Evolutionary conservation across 2,797 vertebrate genomes (phyloP).

Genomic region (Rallus crepitans): DNA sequence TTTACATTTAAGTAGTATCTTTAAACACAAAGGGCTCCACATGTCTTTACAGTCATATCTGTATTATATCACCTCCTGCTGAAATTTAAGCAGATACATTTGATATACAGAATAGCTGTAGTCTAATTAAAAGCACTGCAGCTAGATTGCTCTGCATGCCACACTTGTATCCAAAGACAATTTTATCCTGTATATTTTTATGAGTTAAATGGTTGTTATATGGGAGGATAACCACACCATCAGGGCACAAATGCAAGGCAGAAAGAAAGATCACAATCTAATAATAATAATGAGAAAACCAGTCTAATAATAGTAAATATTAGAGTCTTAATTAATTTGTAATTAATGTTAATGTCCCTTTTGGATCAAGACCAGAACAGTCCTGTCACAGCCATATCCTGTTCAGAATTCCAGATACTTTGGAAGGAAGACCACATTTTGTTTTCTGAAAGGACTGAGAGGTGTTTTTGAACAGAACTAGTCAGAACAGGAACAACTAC

Average conservation of each 20-base stretch:
- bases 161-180: background rate
- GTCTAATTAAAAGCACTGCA: conserved; percentile 50
- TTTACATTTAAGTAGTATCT: background rate
- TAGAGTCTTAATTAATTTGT: background rate
- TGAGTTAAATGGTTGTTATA: background rate
- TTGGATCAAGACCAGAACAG: background rate
- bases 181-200: background rate
- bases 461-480: background rate
- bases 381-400: background rate
- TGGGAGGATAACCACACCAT: background rate
- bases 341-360: background rate
- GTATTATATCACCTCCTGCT: conserved; percentile 39
- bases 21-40: conserved; percentile 2
- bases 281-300: background rate
- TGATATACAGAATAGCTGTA: conserved; percentile 44
- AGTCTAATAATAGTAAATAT: background rate
- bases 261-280: background rate
- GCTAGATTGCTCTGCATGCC: background rate
- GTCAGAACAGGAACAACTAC: background rate
- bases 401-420: background rate
- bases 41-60: background rate
- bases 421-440: background rate
- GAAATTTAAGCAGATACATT: conserved; percentile 31
- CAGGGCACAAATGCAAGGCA: background rate
- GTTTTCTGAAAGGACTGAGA: background rate